Evolutionary conservation across 2,113 vertebrate species (phyloP).

Genomic region (Atrichornis clamosus): DNA sequence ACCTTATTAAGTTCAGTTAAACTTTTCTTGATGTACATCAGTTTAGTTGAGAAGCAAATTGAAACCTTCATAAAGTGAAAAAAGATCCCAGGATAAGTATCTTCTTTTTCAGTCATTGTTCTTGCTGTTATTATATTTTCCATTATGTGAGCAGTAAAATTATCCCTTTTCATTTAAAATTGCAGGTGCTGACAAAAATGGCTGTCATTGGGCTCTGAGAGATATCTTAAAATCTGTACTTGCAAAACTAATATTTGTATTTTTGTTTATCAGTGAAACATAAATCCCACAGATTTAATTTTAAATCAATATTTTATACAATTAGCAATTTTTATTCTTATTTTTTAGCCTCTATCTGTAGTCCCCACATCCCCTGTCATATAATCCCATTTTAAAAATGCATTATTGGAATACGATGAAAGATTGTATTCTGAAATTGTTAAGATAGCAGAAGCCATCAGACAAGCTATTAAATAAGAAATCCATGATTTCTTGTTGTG

Average conservation of each 20-base stretch:
- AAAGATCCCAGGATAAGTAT: background rate
- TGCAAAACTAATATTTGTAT: background rate
- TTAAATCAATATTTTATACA: background rate
- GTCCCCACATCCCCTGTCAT: background rate
- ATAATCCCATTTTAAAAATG: background rate
- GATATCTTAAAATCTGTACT: background rate
- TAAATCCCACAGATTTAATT: background rate
- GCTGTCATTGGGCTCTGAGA: background rate
- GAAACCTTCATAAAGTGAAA: background rate
- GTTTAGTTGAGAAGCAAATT: background rate
- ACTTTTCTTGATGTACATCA: background rate
- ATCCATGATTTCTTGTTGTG: background rate
- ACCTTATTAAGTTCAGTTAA: background rate
- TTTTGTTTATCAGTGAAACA: background rate
- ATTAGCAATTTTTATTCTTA: background rate
- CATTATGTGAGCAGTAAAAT: background rate
- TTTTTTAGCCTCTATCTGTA: background rate
- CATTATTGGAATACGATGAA: background rate
- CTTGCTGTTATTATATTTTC: background rate
- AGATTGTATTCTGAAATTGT: background rate
- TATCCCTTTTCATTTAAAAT: background rate
- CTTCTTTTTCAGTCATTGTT: background rate
- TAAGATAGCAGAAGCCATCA: background rate
- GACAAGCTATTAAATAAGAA: background rate
- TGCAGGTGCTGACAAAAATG: background rate